Conservation (phyloP, 1,140 invertebrate species). For the Drosophila bocki region DNA sequence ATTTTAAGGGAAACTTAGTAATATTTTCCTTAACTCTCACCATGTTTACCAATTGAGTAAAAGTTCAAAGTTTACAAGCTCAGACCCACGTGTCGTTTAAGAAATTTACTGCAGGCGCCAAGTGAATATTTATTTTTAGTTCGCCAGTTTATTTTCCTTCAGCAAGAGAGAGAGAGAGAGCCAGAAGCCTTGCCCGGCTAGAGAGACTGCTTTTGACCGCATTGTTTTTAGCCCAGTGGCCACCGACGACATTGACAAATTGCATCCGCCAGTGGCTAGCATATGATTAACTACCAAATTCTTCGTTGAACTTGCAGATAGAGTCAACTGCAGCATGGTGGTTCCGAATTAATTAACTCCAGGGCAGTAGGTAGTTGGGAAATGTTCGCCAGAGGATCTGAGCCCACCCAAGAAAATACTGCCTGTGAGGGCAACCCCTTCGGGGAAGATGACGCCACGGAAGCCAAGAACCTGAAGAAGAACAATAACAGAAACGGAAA, state of each 20-base stretch:
- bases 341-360: conserved; percentile 55
- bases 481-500: conserved; percentile 10
- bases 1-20: not conserved
- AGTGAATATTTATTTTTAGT: conserved; percentile 51
- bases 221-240: conserved; percentile 31
- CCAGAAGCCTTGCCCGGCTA: not conserved
- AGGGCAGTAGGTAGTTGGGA: conserved; percentile 47
- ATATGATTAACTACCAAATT: conserved; percentile 44
- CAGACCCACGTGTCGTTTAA: conserved; percentile 46
- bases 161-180: conserved; percentile 11
- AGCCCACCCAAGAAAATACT: conserved; percentile 3
- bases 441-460: conserved; percentile 1
- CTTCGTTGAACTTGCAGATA: conserved; percentile 53
- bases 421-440: conserved; percentile 15
- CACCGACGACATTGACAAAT: conserved; percentile 50
- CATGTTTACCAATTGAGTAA: not conserved
- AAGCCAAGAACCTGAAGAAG: conserved; percentile 7
- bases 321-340: conserved; percentile 56
- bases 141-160: conserved; percentile 12
- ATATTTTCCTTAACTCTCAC: conserved; percentile 8
- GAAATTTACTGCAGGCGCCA: conserved; percentile 42
- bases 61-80: not conserved
- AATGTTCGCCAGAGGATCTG: conserved; percentile 48
- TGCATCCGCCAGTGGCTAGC: conserved; percentile 4
- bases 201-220: conserved; percentile 22